Evolutionary conservation across 1,140 invertebrate genomes (phyloP), one percentile per base, ranked within the genome.

Genomic region (Listronotus oregonensis): DNA sequence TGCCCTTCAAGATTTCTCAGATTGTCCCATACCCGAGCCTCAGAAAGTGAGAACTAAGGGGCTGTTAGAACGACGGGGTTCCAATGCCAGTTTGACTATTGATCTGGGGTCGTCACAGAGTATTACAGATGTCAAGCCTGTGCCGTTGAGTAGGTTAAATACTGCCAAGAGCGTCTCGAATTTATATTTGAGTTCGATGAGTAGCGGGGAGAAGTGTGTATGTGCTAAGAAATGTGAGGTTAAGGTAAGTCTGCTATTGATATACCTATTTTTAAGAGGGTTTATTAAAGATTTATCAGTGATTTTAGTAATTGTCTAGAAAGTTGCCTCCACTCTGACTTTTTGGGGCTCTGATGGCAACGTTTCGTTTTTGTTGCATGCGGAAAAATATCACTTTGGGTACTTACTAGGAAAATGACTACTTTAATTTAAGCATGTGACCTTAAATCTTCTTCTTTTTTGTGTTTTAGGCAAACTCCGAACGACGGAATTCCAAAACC

Each of bases 31-130:
- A 21, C 52, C 73, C n/a, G 71, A 91, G 89, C 77, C 78, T 0
- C 73, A 73, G 54, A 77, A 70, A 71, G 75, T 78, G 27, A 78
- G 72, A 71, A 75, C 75, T 32, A 92, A 91, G 69, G 87, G 89
- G 42, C 75, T 91, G 1, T 76, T 92, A 9, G 89, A 94, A 79
- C 82, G 91, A 12, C 83, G 91, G 44, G 92, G 92, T 57, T 95
- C 93, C 9, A 95, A 92, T 77, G 93, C 93, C 6, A 93, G 90
- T 52, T 81, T 96, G 0, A 95, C 93, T 12, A 79, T 79, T n/a
- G 78, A 79, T 70, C 69, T 79, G 34, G 76, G 78, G 31, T 73
- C 73, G 3, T 73, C 72, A 44, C 71, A 71, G 2, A 77, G 59
- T 55, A 73, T 77, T 32, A 34, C 67, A 0, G 72, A 75, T 27